Percentiles rank a stretch among this genome's conserved stretches.
Evolutionary conservation across 2,113 vertebrate species (phyloP).

Genomic region (Strix aluco): DNA sequence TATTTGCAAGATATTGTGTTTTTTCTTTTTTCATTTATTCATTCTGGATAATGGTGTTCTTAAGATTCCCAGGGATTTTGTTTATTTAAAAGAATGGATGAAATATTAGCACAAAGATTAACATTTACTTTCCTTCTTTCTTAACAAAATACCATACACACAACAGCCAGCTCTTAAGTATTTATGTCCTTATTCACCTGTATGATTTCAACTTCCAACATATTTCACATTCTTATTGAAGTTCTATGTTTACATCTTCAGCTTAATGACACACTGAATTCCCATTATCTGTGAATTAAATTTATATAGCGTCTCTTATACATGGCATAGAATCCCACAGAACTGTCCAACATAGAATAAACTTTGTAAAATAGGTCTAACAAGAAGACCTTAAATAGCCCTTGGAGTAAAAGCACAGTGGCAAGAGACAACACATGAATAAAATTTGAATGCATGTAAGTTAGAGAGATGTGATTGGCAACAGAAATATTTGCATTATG

Average conservation of each 20-base stretch:
- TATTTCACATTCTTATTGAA: background rate
- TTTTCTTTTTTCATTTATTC: background rate
- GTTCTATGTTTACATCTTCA: background rate
- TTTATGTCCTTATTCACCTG: background rate
- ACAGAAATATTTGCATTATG: background rate
- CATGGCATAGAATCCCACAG: background rate
- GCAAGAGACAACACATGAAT: background rate
- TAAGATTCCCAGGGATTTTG: background rate
- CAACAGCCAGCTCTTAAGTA: background rate
- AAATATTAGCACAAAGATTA: background rate
- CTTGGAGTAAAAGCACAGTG: background rate
- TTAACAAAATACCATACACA: background rate
- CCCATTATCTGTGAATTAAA: background rate
- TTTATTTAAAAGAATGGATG: background rate
- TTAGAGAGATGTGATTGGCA: background rate
- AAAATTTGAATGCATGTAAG: background rate
- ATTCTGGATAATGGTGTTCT: background rate
- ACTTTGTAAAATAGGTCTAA: background rate
- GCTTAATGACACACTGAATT: background rate
- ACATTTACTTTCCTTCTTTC: background rate
- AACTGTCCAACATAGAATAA: background rate
- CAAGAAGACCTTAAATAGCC: background rate
- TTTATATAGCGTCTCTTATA: background rate
- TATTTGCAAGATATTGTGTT: background rate
- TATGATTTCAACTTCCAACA: background rate